Conservation (phyloP, 2,888 invertebrate genomes). For the Lasioglossum leucozonium region DNA sequence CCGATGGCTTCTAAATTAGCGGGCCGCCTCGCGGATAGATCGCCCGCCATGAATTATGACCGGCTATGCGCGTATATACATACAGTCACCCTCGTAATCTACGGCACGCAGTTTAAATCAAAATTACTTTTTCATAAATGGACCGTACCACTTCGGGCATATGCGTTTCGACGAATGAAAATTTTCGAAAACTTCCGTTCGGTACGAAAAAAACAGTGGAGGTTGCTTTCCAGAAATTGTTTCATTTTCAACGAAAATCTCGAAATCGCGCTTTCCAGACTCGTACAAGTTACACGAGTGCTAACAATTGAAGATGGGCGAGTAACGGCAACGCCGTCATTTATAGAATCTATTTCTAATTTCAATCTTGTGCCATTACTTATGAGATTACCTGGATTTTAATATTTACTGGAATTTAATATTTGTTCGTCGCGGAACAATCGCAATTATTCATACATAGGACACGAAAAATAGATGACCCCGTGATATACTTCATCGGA, state of each 20-base stretch:
- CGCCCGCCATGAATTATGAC: slow-evolving; percentile 1
- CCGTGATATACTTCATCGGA: neutral
- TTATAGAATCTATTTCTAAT: too few relatives aligned
- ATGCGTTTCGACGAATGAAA: neutral
- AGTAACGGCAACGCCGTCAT: too few relatives aligned
- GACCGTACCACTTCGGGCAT: neutral
- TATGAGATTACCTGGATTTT: too few relatives aligned
- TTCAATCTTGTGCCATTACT: too few relatives aligned
- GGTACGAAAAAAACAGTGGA: too few relatives aligned
- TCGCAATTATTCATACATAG: too few relatives aligned
- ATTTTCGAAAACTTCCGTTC: neutral
- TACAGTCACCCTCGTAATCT: neutral
- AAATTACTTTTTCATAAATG: neutral
- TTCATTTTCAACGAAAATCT: too few relatives aligned
- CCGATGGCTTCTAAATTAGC: neutral
- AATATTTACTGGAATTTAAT: neutral
- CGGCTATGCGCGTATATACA: neutral
- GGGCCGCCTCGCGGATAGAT: slow-evolving; percentile 2
- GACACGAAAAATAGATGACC: too few relatives aligned
- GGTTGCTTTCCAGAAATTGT: too few relatives aligned
- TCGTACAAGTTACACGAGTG: too few relatives aligned
- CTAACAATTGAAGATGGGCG: too few relatives aligned
- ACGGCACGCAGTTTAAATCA: neutral
- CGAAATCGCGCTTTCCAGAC: too few relatives aligned
- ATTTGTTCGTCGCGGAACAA: neutral